phyloP scores from a whole-genome alignment of 2,113 vertebrate species.

The Brachionichthys hirsutus region DNA sequence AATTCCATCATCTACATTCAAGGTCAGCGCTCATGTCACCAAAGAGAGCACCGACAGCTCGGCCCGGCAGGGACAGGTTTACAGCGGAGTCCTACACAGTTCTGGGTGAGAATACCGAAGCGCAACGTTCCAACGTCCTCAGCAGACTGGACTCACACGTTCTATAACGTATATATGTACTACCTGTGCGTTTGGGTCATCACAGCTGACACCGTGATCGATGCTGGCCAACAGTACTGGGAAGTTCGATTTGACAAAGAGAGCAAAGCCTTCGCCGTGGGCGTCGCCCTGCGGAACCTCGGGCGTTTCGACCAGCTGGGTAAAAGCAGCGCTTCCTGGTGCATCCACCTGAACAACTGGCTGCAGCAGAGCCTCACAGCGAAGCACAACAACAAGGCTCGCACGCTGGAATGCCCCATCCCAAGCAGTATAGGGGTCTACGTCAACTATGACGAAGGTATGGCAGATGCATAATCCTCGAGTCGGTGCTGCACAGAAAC shows the following conservation, averaged over 20 bases:
- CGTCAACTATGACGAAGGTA: conserved; percentile 93
- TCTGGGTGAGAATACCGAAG: conserved; percentile 79
- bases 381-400: conserved; percentile 96
- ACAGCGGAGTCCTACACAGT: conserved; percentile 96
- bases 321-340: conserved; percentile 90
- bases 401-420: conserved; percentile 85
- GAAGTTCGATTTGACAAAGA: conserved; percentile 91
- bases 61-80: conserved; percentile 88
- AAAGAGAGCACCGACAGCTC: conserved; percentile 84
- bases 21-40: conserved; percentile 87
- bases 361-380: conserved; percentile 95
- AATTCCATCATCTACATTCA: conserved; percentile 35
- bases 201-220: conserved; percentile 87
- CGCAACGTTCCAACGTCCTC: not conserved
- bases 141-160: too few species aligned
- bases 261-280: conserved; percentile 91
- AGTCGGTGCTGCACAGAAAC: too few species aligned
- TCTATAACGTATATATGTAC: not conserved
- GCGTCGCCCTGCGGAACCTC: conserved; percentile 87
- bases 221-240: conserved; percentile 91
- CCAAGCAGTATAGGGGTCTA: conserved; percentile 89
- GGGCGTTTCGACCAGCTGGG: conserved; percentile 95
- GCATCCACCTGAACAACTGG: conserved; percentile 97
- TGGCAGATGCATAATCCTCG: not conserved
- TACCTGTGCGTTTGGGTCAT: not conserved